These are phyloP conservation scores for Eustalomyia histrio DNA, from an alignment of 2,888 invertebrate species.

Conservation along the genomic window DNA sequence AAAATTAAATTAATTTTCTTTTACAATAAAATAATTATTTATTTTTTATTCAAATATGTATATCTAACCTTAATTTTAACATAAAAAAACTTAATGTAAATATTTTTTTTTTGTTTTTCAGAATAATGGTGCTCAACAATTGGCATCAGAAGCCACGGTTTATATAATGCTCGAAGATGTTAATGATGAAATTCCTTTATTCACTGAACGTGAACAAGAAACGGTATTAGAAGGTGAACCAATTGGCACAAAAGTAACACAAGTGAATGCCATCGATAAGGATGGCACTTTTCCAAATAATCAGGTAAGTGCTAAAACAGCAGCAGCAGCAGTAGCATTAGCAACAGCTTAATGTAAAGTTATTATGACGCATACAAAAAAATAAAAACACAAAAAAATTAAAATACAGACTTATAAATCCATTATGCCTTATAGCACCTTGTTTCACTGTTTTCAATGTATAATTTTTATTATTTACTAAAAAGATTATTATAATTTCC, in stretches of 20 bases:
- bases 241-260: constrained; percentile 95
- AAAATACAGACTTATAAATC: constrained; percentile 28
- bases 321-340: background rate
- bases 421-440: constrained; percentile 12
- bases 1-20: too few relatives aligned
- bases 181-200: constrained; percentile 97
- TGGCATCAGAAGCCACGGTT: constrained; percentile 96
- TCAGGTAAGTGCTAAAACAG: constrained; percentile 83
- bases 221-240: constrained; percentile 97
- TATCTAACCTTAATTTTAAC: background rate
- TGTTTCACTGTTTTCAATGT: background rate
- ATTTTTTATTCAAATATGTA: background rate
- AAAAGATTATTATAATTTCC: constrained; percentile 14
- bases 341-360: too few relatives aligned
- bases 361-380: background rate
- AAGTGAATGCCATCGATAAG: constrained; percentile 97
- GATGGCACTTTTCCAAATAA: constrained; percentile 97
- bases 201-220: constrained; percentile 96
- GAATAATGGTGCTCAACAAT: constrained; percentile 97
- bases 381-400: background rate
- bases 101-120: constrained; percentile 76
- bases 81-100: background rate
- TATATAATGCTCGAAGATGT: constrained; percentile 96
- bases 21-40: background rate
- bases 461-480: constrained; percentile 12